Evolutionary conservation across 2,888 invertebrate species (phyloP).

Genomic region (Hipparchia sbordonii): DNA sequence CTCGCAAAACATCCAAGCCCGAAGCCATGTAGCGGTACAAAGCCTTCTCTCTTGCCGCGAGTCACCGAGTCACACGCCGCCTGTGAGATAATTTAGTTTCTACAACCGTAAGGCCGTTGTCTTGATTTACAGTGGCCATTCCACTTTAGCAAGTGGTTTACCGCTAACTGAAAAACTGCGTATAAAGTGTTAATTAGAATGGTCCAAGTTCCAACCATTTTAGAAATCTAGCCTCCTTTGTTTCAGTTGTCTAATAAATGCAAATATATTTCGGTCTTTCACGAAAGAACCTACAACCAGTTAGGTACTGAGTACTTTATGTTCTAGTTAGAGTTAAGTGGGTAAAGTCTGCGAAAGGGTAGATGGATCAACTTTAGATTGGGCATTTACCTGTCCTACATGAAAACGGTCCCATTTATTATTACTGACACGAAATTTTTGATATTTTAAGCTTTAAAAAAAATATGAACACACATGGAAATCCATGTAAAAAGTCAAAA

Average conservation of each 20-base stretch:
- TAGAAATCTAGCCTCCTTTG: not conserved
- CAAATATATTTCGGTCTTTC: not conserved
- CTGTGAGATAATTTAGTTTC: constrained; percentile 27
- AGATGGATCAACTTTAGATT: no score
- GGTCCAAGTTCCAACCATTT: no score
- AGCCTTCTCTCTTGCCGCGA: not conserved
- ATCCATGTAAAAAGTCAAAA: no score
- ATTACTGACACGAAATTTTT: no score
- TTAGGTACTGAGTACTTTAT: no score
- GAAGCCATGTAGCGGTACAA: constrained; percentile 11
- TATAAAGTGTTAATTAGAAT: not conserved
- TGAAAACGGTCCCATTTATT: no score
- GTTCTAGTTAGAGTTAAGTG: no score
- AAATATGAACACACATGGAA: no score
- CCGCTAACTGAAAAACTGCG: constrained; percentile 20
- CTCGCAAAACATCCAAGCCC: not conserved
- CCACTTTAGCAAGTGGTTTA: constrained; percentile 18
- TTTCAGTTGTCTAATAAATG: not conserved
- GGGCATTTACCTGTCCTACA: no score
- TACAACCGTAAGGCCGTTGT: constrained; percentile 32
- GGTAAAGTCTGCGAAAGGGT: no score
- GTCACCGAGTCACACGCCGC: constrained; percentile 10
- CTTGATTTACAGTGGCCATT: constrained; percentile 22
- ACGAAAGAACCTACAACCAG: not conserved
- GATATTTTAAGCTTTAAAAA: no score